Evolutionary conservation across 2,113 vertebrate genomes (phyloP), one percentile per base, ranked within the genome.

Genomic region (Cryptomyrus ogoouensis): DNA sequence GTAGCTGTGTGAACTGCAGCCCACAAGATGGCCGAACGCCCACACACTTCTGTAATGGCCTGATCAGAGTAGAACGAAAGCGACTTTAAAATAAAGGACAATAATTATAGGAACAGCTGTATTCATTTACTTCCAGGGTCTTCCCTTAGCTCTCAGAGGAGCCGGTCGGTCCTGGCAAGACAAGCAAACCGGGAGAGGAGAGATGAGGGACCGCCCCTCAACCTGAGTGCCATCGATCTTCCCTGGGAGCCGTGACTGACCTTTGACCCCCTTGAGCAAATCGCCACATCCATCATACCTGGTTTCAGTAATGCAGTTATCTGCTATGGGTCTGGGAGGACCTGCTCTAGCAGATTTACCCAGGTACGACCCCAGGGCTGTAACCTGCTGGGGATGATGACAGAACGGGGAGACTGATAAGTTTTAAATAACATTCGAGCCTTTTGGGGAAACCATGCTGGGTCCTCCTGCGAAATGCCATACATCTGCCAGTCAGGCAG

Each of bases 171-270:
- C 94, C 91, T 93, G 92, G 94, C 92, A 92, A 94, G 93, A 94
- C 93, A 94, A 90, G 94, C 92, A 93, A 77, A 15, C 90, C 94
- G 88, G 44, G 44, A 83, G 21, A n/a, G 90, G 91, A 90, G 92
- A 93, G 93, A 93, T 89, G 93, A 90, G 91, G 92, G 89, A 89
- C 91, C 92, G 2, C 91, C 91, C 91, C 93, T 92, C 91, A 95
- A 94, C 94, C 94, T 94, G 94, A 94, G 91, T 89, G 87, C 90
- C 92, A 94, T 95, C 94, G 92, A 93, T 94, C 93, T 94, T 93
- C 90, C 92, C 91, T 90, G 86, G 92, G 95, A 94, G 91, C 90
- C 92, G 92, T 91, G 90, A 88, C 92, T 95, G 94, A 95, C 94
- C 93, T 83, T 0, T 94, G 94, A 93, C 94, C 93, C 58, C 70